Evolutionary conservation across 1,140 invertebrate genomes (phyloP).

Genomic region (Zaprionus vittiger): DNA sequence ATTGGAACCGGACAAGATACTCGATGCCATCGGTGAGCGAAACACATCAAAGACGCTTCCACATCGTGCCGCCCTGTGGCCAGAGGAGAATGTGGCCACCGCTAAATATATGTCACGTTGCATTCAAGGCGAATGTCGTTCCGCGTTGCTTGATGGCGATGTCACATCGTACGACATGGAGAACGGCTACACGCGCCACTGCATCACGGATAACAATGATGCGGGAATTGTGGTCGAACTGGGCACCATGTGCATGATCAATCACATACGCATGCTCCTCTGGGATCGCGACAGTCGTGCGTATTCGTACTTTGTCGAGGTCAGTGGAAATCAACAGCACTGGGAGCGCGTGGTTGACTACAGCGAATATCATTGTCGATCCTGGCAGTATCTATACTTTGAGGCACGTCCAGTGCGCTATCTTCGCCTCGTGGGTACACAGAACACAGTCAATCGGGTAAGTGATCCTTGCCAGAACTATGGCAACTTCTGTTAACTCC

Average conservation of each 20-base stretch:
- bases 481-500: background rate
- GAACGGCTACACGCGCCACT: conserved; percentile 94
- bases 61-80: conserved; percentile 92
- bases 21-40: conserved; percentile 96
- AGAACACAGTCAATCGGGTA: conserved; percentile 97
- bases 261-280: conserved; percentile 95
- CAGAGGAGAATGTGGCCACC: conserved; percentile 96
- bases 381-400: conserved; percentile 98
- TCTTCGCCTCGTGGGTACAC: conserved; percentile 96
- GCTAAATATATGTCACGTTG: conserved; percentile 91
- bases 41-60: conserved; percentile 91
- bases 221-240: conserved; percentile 95
- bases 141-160: conserved; percentile 95
- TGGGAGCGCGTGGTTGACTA: conserved; percentile 98
- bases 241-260: conserved; percentile 95
- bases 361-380: conserved; percentile 95
- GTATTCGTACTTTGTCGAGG: conserved; percentile 98
- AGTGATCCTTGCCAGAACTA: background rate
- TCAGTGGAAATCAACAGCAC: conserved; percentile 97
- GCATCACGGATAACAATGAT: conserved; percentile 91
- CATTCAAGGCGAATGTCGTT: conserved; percentile 93
- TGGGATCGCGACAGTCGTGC: conserved; percentile 97
- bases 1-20: conserved; percentile 94
- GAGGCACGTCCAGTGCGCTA: conserved; percentile 94
- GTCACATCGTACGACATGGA: conserved; percentile 85